Evolutionary conservation across 2,888 invertebrate species (phyloP).

Genomic region (Euspilapteryx auroguttella): DNA sequence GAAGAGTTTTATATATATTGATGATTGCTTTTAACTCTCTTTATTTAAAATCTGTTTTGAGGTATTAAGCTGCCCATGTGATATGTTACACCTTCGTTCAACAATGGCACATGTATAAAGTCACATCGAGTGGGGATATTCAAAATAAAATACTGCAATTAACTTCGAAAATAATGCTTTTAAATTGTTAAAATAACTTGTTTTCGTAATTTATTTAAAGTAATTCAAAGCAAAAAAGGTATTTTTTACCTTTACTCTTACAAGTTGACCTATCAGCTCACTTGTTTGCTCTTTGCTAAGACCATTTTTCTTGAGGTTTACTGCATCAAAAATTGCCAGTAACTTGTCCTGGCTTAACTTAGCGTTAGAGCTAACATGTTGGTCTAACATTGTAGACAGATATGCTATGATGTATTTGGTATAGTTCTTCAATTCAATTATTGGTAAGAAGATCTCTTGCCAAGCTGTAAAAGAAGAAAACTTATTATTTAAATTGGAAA

Average conservation of each 20-base stretch:
- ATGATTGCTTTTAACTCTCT: too few relatives aligned
- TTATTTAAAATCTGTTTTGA: too few relatives aligned
- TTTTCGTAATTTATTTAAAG: too few relatives aligned
- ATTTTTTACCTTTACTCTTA: conserved; percentile 61
- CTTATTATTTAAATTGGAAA: background rate
- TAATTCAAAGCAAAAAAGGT: too few relatives aligned
- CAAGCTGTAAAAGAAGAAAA: conserved; percentile 57
- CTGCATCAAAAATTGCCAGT: conserved; percentile 61
- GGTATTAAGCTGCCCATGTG: too few relatives aligned
- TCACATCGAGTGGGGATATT: too few relatives aligned
- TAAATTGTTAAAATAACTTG: too few relatives aligned
- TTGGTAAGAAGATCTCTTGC: conserved; percentile 73
- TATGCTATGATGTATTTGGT: conserved; percentile 66
- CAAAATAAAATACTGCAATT: too few relatives aligned
- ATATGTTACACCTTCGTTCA: too few relatives aligned
- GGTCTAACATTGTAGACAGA: conserved; percentile 53
- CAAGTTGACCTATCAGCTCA: conserved; percentile 54
- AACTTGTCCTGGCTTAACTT: conserved; percentile 57
- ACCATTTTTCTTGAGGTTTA: conserved; percentile 59
- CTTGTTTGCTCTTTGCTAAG: conserved; percentile 56
- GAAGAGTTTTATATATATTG: too few relatives aligned
- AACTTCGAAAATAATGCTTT: too few relatives aligned
- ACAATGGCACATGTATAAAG: too few relatives aligned
- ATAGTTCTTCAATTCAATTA: conserved; percentile 72
- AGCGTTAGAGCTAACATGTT: conserved; percentile 32